Evolutionary conservation across 2,888 invertebrate genomes (phyloP), one percentile per base, ranked within the genome.

Genomic region (Drosophila yooni): DNA sequence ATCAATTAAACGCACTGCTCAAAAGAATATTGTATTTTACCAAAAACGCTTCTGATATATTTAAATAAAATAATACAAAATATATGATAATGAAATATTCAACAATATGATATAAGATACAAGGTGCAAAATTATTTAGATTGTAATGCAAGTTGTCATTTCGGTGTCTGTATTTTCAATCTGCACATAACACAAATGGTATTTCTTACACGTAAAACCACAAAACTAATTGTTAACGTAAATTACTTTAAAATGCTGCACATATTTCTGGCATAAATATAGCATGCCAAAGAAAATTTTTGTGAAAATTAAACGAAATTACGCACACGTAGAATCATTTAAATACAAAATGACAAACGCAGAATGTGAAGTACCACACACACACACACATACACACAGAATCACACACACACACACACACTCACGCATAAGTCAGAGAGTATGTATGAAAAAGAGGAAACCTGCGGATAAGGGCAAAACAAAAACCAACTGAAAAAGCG

Each of bases 191-290:
- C 57, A 50, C 31, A 54, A 48, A 63, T 63, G 50, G 59, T 50
- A 31, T 53, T 67, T 59, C 73, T 74, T 62, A 67, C 36, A 61
- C 62, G 58, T 48, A 50, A 65, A 66, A 74, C 70, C 79, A 38
- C 71, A 80, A 21, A 57, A 11, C 31, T 11, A 80, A 77, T 62
- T 70, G 66, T 59, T 72, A 57, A 72, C 63, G 74, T 61, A 73
- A 81, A 78, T 80, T 64, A 75, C 83, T 83, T 87, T 60, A 71
- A 90, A 84, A 90, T 89, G 52, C 77, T 79, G 57, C 61, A 80
- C 70, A 90, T 89, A 88, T 82, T 90, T 85, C 70, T 75, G 85
- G 83, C 82, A 85, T 83, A 79, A 86, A 81, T 83, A 60, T 60
- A 50, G 74, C 65, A 82, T 81, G 65, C 79, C 79, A 73, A 60